Evolutionary conservation across 2,797 vertebrate genomes (phyloP).

Genomic region (Oryzias dopingdopingensis): DNA sequence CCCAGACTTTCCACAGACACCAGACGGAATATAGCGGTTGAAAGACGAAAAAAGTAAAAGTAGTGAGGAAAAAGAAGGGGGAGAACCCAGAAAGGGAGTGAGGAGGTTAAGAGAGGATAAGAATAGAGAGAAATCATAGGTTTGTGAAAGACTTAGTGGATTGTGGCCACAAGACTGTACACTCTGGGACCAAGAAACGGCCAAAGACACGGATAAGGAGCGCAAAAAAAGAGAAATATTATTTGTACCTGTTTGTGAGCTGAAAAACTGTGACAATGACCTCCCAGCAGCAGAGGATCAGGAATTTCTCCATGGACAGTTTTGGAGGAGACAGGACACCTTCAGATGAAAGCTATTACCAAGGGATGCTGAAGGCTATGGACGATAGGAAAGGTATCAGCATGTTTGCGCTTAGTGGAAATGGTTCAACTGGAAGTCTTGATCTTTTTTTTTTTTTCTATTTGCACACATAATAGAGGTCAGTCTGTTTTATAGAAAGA

Average conservation of each 20-base stretch:
- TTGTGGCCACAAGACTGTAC: conserved; percentile 43
- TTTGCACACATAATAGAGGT: neutral
- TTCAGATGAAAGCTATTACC: conserved; percentile 78
- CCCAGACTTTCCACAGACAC: conserved; percentile 74
- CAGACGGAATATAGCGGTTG: conserved; percentile 51
- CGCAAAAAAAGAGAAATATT: conserved; percentile 6
- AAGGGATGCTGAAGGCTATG: conserved; percentile 79
- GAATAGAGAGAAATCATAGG: conserved; percentile 57
- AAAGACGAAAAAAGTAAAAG: conserved; percentile 15
- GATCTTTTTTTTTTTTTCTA: conserved; percentile 2
- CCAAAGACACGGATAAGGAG: conserved; percentile 24
- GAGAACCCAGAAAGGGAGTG: conserved; percentile 47
- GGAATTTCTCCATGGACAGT: conserved; percentile 73
- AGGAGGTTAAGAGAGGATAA: conserved; percentile 49
- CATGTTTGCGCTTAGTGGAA: conserved; percentile 17
- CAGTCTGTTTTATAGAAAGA: too few species aligned
- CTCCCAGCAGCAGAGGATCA: conserved; percentile 66
- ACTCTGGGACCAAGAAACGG: conserved; percentile 28
- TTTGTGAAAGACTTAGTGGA: conserved; percentile 49
- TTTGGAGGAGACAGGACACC: conserved; percentile 67
- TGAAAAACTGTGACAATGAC: conserved; percentile 58
- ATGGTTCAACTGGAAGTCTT: conserved; percentile 6
- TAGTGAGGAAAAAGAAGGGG: conserved; percentile 41
- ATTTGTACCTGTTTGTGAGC: conserved; percentile 22
- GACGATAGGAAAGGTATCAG: conserved; percentile 81